These are phyloP conservation scores for Notospermus geniculatus DNA, from an alignment of 1,140 invertebrate genomes.

Conservation along the genomic window DNA sequence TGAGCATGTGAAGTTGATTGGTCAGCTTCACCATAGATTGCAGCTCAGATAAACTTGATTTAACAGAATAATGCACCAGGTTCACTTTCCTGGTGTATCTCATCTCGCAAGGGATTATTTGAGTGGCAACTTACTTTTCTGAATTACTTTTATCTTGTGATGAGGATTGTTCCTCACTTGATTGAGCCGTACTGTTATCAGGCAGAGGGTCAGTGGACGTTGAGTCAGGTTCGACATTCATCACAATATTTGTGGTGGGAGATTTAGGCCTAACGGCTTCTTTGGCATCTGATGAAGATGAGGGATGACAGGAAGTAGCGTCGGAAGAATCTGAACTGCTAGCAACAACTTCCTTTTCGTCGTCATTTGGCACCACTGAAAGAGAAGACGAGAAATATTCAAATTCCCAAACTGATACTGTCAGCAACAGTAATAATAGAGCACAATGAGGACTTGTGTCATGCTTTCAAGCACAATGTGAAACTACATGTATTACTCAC, in stretches of 20 bases:
- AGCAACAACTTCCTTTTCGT: conserved; percentile 15
- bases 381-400: neutral
- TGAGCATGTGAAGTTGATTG: no score
- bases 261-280: conserved; percentile 4
- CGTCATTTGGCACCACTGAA: conserved; percentile 13
- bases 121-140: conserved; percentile 2
- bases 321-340: conserved; percentile 6
- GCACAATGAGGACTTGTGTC: no score
- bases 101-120: conserved; percentile 14
- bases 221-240: neutral
- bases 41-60: no score
- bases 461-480: no score
- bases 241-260: conserved; percentile 1
- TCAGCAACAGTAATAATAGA: no score
- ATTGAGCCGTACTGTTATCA: neutral
- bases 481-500: conserved; percentile 29
- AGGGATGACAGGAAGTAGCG: neutral
- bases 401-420: no score
- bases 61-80: neutral
- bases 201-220: conserved; percentile 5
- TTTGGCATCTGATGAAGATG: neutral
- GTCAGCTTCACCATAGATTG: no score
- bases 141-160: neutral
- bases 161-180: neutral
- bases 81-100: no score